Evolutionary conservation across 2,797 vertebrate species (phyloP), one percentile per base, ranked within the genome.

Genomic region (Uromys caudimaculatus): DNA sequence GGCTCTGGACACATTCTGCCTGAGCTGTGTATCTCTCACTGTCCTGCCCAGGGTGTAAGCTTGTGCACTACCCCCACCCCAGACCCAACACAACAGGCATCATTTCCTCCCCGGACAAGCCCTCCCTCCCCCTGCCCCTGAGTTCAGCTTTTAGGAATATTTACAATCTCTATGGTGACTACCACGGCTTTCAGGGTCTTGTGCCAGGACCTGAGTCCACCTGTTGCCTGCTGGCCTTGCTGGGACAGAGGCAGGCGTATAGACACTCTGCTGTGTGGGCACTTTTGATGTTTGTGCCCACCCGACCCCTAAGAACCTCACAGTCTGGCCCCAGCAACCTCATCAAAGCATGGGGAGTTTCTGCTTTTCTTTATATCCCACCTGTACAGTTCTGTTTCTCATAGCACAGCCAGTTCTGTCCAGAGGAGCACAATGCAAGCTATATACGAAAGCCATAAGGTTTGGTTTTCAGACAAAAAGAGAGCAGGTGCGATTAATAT

Each of bases 91-190:
- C 85, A 90, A 47, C 86, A 11, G 12, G 76, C 73, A 73, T 93
- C 64, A 76, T 97, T 97, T 97, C 97, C 97, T 97, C 85, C 97
- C 96, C 81, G 93, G 97, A 97, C 97, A 77, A 96, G 95, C 69
- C 50, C 78, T 73, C 87, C 93, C 76, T 78, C 47, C 13, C 71
- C 69, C 44, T 77, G 73, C 47, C 58, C 19, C 92, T 41, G 58
- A 79, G 60, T 88, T 94, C 83, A 94, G 96, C 62, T 96, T 94
- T 86, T 94, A 92, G 94, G 94, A 93, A 92, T 82, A 93, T 93
- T 93, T 96, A 87, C 69, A 44, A 3, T 96, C 90, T 93, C 92
- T 86, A 73, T 90, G 71, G 86, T 83, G 83, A 97, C 90, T 69
- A 32, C 75, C 19, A 9, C 54, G 67, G 60, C 54, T 86, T 86